Base-by-base conservation (phyloP, 2,797 vertebrate species). In the Enteromius viviparus region DNA sequence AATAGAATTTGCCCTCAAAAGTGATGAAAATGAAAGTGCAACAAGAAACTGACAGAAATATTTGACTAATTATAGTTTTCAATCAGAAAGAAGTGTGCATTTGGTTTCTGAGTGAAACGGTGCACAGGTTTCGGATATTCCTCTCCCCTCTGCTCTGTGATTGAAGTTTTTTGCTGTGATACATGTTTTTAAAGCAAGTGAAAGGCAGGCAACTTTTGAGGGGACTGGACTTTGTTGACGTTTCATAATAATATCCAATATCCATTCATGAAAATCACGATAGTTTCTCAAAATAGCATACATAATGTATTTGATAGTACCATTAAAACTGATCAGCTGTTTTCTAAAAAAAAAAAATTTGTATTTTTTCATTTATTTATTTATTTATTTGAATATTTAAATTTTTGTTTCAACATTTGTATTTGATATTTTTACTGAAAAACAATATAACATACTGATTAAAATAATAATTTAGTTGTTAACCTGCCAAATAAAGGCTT, bases 61-160 rank as follows among this genome's bases (percentile, higher is more conserved):
- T 32, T 32, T 69, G 49, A 79, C 32, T 12, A 49, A 55, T 40
- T 69, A 21, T 42, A 42, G 64, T 49, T 65, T 78, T 65, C 10
- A 65, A 34, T 45, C 55, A 77, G n/a, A 77, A 64, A 47, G 37
- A 60, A 47, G 58, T 77, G 58, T 77, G 23, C 23, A n/a, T 40
- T 58, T 76, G 58, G 14, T 64, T 23, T 77, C 15, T 51, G 60
- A 64, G 17, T 19, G 37, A 42, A 76, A 60, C 3, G 32, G 29
- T 55, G 32, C 32, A 2, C 32, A 34, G 32, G 32, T 34, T 34
- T 34, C 32, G 4, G 32, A 34, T 34, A 34, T 34, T 34, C 32
- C 32, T 58, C 2, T 15, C n/a, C 14, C 51, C 26, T 62, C n/a
- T 62, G 37, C 8, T 64, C 12, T 51, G 42, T 32, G 29, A 3